These are phyloP conservation scores for Coracias cyanogaster DNA, from an alignment of 2,797 vertebrate genomes.

Conservation along the genomic window DNA sequence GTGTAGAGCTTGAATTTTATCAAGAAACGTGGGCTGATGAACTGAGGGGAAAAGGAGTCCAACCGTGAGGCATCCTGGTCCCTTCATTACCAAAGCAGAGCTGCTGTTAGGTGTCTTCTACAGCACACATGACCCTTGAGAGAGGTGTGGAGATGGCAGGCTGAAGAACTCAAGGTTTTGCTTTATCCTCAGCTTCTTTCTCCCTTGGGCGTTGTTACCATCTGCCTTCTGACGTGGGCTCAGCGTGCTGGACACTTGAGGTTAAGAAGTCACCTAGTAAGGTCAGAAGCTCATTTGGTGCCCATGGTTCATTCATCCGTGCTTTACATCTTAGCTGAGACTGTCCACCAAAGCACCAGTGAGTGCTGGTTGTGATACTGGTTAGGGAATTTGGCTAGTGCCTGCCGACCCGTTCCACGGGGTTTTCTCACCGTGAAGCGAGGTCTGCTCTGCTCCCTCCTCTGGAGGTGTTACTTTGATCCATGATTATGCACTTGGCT, in stretches of 20 bases:
- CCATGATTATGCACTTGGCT: neutral
- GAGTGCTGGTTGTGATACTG: neutral
- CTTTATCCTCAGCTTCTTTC: neutral
- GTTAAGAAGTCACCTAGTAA: neutral
- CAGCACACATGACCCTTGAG: neutral
- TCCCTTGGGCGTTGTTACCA: rapidly evolving
- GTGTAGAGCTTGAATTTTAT: neutral
- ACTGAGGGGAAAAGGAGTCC: neutral
- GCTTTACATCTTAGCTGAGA: neutral
- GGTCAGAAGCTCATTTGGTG: neutral
- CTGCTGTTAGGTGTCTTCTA: neutral
- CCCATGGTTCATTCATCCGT: neutral
- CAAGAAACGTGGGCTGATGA: neutral
- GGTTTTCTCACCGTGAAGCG: rapidly evolving
- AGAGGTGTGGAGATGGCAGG: neutral
- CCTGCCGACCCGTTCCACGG: neutral
- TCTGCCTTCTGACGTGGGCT: neutral
- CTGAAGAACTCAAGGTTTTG: neutral
- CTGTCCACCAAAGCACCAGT: neutral
- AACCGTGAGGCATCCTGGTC: rapidly evolving
- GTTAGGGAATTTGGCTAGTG: rapidly evolving
- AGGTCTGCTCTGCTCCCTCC: neutral
- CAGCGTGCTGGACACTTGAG: rapidly evolving
- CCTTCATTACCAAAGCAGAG: neutral
- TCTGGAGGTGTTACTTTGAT: neutral